phyloP scores from a whole-genome alignment of 2,888 invertebrate genomes.

The Odontocerum albicorne region DNA sequence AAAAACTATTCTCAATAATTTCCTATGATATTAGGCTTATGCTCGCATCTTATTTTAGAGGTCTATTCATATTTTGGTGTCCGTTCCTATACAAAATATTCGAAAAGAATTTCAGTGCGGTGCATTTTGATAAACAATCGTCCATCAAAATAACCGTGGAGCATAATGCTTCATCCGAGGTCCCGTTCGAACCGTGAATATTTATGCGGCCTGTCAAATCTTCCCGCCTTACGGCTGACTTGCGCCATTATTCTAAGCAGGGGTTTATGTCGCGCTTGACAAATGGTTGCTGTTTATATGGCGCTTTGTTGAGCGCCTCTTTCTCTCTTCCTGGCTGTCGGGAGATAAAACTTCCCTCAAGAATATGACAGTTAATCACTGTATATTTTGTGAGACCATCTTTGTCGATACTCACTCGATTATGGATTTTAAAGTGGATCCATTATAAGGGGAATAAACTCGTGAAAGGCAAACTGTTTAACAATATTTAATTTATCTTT shows the following conservation, averaged over 20 bases:
- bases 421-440: too few relatives aligned
- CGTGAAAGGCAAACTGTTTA: too few relatives aligned
- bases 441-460: too few relatives aligned
- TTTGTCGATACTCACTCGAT: too few relatives aligned
- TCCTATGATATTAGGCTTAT: too few relatives aligned
- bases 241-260: constrained; percentile 26
- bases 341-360: constrained; percentile 23
- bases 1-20: too few relatives aligned
- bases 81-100: too few relatives aligned
- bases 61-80: too few relatives aligned
- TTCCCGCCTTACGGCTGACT: constrained; percentile 25
- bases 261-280: constrained; percentile 26
- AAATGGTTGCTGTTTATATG: constrained; percentile 30
- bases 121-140: constrained; percentile 19
- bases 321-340: constrained; percentile 17
- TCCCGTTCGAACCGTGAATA: constrained; percentile 17
- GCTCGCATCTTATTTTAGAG: too few relatives aligned
- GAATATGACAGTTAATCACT: constrained; percentile 9
- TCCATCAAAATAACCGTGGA: background rate
- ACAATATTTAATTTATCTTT: too few relatives aligned
- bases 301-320: constrained; percentile 17
- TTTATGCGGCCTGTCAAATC: constrained; percentile 27
- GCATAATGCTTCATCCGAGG: constrained; percentile 11
- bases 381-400: background rate
- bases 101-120: too few relatives aligned